A percentile compares a stretch with the other conserved stretches of the same genome.
These are phyloP conservation scores for Sterna hirundo DNA, from an alignment of 2,113 vertebrate genomes.

Conservation along the genomic window DNA sequence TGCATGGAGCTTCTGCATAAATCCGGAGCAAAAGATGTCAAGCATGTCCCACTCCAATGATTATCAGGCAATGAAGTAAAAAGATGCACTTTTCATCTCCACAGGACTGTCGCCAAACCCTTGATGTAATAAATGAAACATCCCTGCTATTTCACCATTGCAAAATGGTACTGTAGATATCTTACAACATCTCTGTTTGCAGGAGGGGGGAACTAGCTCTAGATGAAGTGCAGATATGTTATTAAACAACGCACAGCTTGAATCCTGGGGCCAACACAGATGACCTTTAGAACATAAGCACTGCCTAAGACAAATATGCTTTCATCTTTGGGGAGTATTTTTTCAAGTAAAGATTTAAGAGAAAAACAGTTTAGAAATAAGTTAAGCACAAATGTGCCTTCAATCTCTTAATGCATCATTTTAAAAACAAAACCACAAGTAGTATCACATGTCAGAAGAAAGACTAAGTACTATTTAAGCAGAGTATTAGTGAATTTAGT, in stretches of 20 bases:
- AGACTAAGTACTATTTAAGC: constrained; percentile 5
- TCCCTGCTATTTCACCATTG: constrained; percentile 55
- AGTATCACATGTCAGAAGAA: constrained; percentile 36
- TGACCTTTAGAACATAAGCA: constrained; percentile 68
- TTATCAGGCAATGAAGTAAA: constrained; percentile 55
- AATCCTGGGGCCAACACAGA: constrained; percentile 56
- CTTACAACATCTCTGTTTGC: constrained; percentile 63
- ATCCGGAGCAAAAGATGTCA: constrained; percentile 53
- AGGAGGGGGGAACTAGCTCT: constrained; percentile 60
- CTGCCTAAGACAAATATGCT: constrained; percentile 64
- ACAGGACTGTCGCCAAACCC: constrained; percentile 50
- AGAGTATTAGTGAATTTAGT: not conserved
- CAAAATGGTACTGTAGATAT: constrained; percentile 62
- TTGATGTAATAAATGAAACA: constrained; percentile 68
- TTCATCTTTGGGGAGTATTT: constrained; percentile 60
- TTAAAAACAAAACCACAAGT: constrained; percentile 51
- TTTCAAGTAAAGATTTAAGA: constrained; percentile 67
- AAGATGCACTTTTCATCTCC: constrained; percentile 68
- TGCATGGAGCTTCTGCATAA: constrained; percentile 42
- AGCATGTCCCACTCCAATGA: constrained; percentile 17
- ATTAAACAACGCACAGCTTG: constrained; percentile 73
- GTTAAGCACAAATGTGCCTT: constrained; percentile 50
- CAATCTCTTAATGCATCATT: constrained; percentile 35
- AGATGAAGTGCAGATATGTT: constrained; percentile 71
- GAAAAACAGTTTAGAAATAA: constrained; percentile 49